phyloP scores from a whole-genome alignment of 2,797 vertebrate genomes.

The Ptychadena robeensis region DNA sequence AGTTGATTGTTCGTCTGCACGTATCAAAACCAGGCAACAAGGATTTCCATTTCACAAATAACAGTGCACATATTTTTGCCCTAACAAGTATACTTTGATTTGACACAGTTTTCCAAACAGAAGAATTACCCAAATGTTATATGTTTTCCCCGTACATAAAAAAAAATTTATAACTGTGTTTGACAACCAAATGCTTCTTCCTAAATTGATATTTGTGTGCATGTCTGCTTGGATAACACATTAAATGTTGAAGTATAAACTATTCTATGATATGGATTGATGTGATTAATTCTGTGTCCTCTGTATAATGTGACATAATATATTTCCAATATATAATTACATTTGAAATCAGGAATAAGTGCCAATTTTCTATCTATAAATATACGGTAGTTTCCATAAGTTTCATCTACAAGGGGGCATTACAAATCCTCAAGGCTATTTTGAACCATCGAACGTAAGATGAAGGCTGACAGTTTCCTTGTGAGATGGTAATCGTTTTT shows the following conservation, averaged over 20 bases:
- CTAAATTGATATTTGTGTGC: background rate
- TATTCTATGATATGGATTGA: too few species aligned
- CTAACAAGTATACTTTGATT: too few species aligned
- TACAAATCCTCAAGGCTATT: background rate
- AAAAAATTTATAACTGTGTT: too few species aligned
- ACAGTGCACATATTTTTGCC: too few species aligned
- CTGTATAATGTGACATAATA: background rate
- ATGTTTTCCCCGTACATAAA: too few species aligned
- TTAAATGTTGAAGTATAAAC: too few species aligned
- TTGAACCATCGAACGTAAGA: conserved; percentile 1
- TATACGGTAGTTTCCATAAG: conserved; percentile 1
- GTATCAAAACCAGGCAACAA: too few species aligned
- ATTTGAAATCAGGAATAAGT: background rate
- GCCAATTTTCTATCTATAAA: conserved; percentile 1
- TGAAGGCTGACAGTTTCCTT: conserved; percentile 9
- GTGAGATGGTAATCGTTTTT: background rate
- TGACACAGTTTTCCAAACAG: too few species aligned
- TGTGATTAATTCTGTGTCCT: background rate
- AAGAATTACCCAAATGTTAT: too few species aligned
- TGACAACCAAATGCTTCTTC: background rate
- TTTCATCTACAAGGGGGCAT: background rate
- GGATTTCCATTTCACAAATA: too few species aligned
- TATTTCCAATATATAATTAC: background rate
- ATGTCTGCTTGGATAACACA: background rate
- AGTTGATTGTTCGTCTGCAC: background rate